These are phyloP conservation scores for Anolis carolinensis DNA, from an alignment of 2,113 vertebrate genomes.

Conservation along the genomic window DNA sequence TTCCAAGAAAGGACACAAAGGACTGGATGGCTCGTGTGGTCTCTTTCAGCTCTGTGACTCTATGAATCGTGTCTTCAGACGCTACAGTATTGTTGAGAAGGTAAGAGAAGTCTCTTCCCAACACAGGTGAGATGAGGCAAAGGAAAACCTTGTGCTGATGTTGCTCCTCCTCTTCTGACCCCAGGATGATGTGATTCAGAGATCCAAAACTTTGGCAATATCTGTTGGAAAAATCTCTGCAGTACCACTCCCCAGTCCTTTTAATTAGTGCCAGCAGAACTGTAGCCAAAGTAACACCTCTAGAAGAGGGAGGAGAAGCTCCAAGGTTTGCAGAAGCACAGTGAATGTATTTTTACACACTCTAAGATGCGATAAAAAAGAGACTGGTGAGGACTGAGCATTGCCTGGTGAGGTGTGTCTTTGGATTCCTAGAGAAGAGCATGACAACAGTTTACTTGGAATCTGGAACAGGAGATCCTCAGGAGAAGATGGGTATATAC, in stretches of 20 bases:
- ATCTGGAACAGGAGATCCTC: too few relatives aligned
- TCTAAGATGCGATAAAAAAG: too few relatives aligned
- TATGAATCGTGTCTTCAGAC: background rate
- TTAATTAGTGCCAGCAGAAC: background rate
- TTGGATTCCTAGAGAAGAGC: too few relatives aligned
- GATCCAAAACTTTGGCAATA: background rate
- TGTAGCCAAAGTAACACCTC: background rate
- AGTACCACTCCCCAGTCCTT: background rate
- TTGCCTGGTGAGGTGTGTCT: too few relatives aligned
- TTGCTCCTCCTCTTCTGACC: background rate
- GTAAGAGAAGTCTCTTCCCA: background rate
- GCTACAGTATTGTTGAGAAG: background rate
- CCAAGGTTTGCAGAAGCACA: background rate
- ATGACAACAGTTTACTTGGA: too few relatives aligned
- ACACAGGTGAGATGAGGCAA: background rate
- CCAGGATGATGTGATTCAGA: background rate
- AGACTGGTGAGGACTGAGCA: too few relatives aligned
- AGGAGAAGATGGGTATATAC: too few relatives aligned
- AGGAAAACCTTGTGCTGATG: background rate
- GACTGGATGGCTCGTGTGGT: too few relatives aligned
- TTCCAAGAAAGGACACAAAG: background rate
- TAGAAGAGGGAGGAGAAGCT: background rate
- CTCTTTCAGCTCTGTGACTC: too few relatives aligned
- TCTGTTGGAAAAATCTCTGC: background rate
- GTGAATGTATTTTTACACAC: too few relatives aligned